A percentile compares a stretch with the other conserved stretches of the same genome.
These are phyloP conservation scores for Drosophila kambysellisi DNA, from an alignment of 2,888 invertebrate genomes.

Conservation along the genomic window DNA sequence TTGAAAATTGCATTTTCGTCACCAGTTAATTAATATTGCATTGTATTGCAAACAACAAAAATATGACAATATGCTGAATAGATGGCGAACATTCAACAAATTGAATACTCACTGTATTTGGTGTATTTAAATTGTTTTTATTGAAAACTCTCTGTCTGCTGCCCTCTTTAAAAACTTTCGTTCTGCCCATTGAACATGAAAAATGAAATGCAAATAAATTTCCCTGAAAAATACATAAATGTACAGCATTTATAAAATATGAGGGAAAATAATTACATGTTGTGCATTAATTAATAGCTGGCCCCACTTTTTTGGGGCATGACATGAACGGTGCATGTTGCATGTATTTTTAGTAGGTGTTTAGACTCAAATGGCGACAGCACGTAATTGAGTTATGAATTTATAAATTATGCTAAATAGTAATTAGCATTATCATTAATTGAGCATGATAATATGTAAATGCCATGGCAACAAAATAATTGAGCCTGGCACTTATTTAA, in stretches of 20 bases:
- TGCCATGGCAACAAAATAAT: slow-evolving; percentile 1
- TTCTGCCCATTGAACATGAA: slow-evolving; percentile 11
- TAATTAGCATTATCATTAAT: slow-evolving; percentile 54
- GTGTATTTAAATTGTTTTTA: slow-evolving; percentile 15
- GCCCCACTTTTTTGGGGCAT: slow-evolving; percentile 22
- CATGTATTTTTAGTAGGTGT: slow-evolving; percentile 15
- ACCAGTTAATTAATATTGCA: slow-evolving; percentile 29
- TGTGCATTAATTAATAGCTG: slow-evolving; percentile 67
- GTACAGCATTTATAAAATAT: slow-evolving; percentile 29
- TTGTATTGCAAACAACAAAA: not conserved
- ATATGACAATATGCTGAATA: not conserved
- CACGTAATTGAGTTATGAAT: slow-evolving; percentile 62
- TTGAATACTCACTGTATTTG: not conserved
- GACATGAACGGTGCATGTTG: slow-evolving; percentile 47
- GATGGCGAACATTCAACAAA: slow-evolving; percentile 11
- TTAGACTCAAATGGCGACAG: slow-evolving; percentile 40
- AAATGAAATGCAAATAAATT: slow-evolving; percentile 36
- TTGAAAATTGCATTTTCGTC: slow-evolving; percentile 2
- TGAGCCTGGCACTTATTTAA: not conserved
- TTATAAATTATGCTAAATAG: slow-evolving; percentile 18
- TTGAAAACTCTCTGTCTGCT: slow-evolving; percentile 6
- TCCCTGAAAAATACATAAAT: slow-evolving; percentile 30
- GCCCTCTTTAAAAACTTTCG: not conserved
- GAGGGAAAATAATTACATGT: slow-evolving; percentile 55
- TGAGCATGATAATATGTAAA: slow-evolving; percentile 49